Conservation (phyloP, 2,888 invertebrate genomes). For the Hirtodrosophila trivittata region DNA sequence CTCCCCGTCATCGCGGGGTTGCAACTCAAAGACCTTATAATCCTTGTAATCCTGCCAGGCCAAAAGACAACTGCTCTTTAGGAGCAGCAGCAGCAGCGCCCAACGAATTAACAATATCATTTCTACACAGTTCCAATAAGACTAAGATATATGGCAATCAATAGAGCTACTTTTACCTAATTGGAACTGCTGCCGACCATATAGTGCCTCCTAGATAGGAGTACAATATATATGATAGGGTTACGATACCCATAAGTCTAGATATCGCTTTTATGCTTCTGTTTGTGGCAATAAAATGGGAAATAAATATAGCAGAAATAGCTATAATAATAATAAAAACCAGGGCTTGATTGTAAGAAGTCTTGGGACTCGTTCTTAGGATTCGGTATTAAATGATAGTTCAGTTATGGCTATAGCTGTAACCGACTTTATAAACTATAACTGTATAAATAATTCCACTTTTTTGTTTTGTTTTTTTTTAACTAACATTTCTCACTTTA, state of each 20-base stretch:
- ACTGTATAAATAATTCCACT: no score
- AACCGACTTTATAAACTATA: no score
- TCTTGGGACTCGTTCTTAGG: no score
- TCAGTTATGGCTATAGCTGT: no score
- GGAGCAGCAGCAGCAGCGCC: constrained; percentile 29
- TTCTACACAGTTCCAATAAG: no score
- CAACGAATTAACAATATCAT: constrained; percentile 36
- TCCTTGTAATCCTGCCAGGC: constrained; percentile 63
- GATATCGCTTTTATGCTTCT: constrained; percentile 47
- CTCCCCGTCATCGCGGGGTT: constrained; percentile 22
- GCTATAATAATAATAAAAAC: no score
- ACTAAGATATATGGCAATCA: no score
- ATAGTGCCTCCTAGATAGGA: constrained; percentile 3
- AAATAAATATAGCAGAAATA: no score
- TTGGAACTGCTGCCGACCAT: constrained; percentile 61
- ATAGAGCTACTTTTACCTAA: constrained; percentile 62
- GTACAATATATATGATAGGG: no score
- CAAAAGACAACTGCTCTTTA: constrained; percentile 27
- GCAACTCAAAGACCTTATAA: constrained; percentile 60
- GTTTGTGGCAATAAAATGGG: constrained; percentile 47
- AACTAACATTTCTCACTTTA: constrained; percentile 18
- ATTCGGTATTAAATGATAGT: no score
- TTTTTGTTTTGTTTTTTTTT: no score
- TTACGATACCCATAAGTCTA: constrained; percentile 20
- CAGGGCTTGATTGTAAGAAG: no score